Percentiles rank a stretch among this genome's conserved stretches.
Evolutionary conservation across 2,797 vertebrate species (phyloP).

Genomic region (Sebastes nivosus): DNA sequence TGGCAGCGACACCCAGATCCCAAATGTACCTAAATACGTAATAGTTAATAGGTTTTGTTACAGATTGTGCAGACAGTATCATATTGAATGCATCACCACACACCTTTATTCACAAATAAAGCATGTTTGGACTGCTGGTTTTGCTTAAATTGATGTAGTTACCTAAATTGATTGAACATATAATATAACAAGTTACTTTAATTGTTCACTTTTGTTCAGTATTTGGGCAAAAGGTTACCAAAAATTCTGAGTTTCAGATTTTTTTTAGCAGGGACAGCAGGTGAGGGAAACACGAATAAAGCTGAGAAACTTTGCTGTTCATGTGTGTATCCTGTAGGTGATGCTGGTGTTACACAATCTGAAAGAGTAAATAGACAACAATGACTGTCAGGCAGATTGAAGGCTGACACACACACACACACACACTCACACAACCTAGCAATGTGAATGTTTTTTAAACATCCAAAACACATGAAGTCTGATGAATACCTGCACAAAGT

Average conservation of each 20-base stretch:
- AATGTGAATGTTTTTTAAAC: not conserved
- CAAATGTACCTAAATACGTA: not conserved
- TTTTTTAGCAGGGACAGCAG: not conserved
- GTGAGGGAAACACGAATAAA: not conserved
- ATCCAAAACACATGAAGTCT: not conserved
- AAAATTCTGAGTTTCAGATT: not conserved
- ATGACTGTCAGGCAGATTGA: not conserved
- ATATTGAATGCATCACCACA: not conserved
- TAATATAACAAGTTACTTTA: not conserved
- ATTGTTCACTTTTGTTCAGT: not conserved
- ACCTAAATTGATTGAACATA: not conserved
- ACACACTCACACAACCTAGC: not conserved
- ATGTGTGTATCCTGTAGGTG: slow-evolving; percentile 53
- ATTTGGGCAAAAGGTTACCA: not conserved
- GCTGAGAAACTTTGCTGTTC: slow-evolving; percentile 29
- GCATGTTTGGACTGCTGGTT: not conserved
- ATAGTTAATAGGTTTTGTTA: not conserved
- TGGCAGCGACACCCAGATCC: not conserved
- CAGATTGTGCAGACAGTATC: not conserved
- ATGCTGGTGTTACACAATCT: slow-evolving; percentile 61
- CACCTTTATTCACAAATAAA: not conserved
- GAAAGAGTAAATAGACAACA: not conserved
- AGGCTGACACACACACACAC: slow-evolving; percentile 4
- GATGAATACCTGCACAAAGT: not conserved
- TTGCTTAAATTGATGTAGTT: not conserved